A percentile compares a stretch with the other conserved stretches of the same genome.
Conservation (phyloP, 2,797 vertebrate genomes). For the Myotis findleyi region DNA sequence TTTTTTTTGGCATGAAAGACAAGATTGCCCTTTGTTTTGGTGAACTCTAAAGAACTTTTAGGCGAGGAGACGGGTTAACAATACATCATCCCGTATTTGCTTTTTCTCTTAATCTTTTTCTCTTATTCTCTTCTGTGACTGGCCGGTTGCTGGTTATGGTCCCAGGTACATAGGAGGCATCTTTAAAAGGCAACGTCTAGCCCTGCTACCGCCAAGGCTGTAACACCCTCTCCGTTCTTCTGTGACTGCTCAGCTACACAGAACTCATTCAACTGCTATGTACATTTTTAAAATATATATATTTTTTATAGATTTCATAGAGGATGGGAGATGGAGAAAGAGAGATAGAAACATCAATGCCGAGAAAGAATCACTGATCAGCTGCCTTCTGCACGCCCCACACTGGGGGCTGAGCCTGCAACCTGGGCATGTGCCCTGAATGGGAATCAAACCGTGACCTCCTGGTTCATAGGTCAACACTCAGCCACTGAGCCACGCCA, state of each 20-base stretch:
- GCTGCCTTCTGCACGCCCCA: too few species aligned
- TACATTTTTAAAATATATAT: neutral
- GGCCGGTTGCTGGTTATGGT: neutral
- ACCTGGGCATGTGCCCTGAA: too few species aligned
- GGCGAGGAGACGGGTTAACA: neutral
- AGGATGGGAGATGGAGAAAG: too few species aligned
- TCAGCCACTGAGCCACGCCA: too few species aligned
- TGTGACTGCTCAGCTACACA: neutral
- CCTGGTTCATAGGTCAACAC: too few species aligned
- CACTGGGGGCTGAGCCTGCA: too few species aligned
- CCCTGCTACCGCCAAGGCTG: neutral
- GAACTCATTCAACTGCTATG: neutral
- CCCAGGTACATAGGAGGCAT: neutral
- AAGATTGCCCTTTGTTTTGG: slow-evolving; percentile 9
- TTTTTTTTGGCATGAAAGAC: neutral
- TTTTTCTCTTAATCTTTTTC: slow-evolving; percentile 10
- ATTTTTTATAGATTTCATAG: too few species aligned
- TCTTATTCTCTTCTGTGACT: slow-evolving; percentile 24
- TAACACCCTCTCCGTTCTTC: neutral
- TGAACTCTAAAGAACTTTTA: neutral
- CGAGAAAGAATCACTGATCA: too few species aligned
- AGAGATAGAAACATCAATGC: too few species aligned
- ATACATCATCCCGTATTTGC: neutral
- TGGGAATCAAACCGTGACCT: too few species aligned
- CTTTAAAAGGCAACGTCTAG: neutral